Evolutionary conservation across 2,797 vertebrate species (phyloP).

Genomic region (Coregonus sp.): DNA sequence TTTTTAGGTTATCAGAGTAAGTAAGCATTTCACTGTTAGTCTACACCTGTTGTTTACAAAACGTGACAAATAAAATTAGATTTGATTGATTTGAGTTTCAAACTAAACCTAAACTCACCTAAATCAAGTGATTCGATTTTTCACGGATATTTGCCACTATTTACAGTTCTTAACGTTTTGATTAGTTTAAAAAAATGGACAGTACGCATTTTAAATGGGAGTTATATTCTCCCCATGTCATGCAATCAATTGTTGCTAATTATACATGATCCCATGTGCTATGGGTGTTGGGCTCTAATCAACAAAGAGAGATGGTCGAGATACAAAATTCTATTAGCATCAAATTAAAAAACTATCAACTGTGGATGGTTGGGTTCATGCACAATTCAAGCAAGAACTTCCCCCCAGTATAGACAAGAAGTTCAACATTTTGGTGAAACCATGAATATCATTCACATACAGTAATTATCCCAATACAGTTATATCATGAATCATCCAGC

Average conservation of each 20-base stretch:
- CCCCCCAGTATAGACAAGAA: slow-evolving; percentile 59
- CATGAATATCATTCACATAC: slow-evolving; percentile 38
- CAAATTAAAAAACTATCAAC: slow-evolving; percentile 40
- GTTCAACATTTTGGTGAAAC: slow-evolving; percentile 53
- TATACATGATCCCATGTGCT: slow-evolving; percentile 46
- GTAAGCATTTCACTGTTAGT: too few relatives aligned
- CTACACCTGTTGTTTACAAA: too few relatives aligned
- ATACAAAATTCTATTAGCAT: slow-evolving; percentile 30
- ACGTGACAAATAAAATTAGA: too few relatives aligned
- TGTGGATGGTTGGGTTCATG: slow-evolving; percentile 47
- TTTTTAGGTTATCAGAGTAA: slow-evolving; percentile 32
- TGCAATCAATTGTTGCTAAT: slow-evolving; percentile 31
- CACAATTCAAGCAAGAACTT: slow-evolving; percentile 66
- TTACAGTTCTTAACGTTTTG: slow-evolving; percentile 60
- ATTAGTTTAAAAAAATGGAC: slow-evolving; percentile 17
- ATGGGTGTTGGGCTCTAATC: slow-evolving; percentile 41
- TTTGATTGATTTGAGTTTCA: slow-evolving; percentile 17
- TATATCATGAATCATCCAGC: slow-evolving; percentile 55
- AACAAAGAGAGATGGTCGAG: slow-evolving; percentile 34
- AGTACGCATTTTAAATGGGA: slow-evolving; percentile 35
- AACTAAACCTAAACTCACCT: slow-evolving; percentile 53
- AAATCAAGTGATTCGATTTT: slow-evolving; percentile 68
- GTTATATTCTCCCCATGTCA: slow-evolving; percentile 13
- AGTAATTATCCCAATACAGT: slow-evolving; percentile 62
- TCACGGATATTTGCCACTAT: slow-evolving; percentile 49